Conservation (phyloP, 2,113 vertebrate species). For the Microcebus lehilahytsara region DNA sequence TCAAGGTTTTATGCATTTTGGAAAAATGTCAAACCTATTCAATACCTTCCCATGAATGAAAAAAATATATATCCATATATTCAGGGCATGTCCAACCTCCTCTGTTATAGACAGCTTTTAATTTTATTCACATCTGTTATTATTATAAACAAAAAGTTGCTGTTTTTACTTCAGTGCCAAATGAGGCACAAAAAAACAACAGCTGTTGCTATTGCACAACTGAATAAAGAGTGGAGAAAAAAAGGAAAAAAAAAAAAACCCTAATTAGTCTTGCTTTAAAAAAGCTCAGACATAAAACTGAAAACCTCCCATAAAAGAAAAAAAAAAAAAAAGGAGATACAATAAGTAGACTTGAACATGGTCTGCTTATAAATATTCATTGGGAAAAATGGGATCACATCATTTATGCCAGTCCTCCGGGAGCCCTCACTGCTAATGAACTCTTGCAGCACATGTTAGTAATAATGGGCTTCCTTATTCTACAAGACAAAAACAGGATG, state of each 20-base stretch:
- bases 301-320: constrained; percentile 80
- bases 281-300: constrained; percentile 84
- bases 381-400: constrained; percentile 83
- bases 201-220: constrained; percentile 88
- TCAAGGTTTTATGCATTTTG: constrained; percentile 61
- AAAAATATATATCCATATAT: constrained; percentile 56
- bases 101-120: constrained; percentile 80
- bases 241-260: neutral
- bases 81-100: constrained; percentile 74
- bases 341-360: constrained; percentile 79
- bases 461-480: constrained; percentile 86
- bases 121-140: constrained; percentile 88
- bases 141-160: constrained; percentile 86
- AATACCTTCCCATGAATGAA: constrained; percentile 74
- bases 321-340: constrained; percentile 58
- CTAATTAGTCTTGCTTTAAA: constrained; percentile 85
- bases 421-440: constrained; percentile 81
- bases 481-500: constrained; percentile 83
- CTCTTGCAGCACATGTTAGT: constrained; percentile 82
- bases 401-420: constrained; percentile 79
- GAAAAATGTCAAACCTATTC: constrained; percentile 80
- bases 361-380: constrained; percentile 87
- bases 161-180: constrained; percentile 83
- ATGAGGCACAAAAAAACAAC: constrained; percentile 84
- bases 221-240: constrained; percentile 54